Conservation (phyloP, 2,113 vertebrate species). For the Callochromis pleurospilus region DNA sequence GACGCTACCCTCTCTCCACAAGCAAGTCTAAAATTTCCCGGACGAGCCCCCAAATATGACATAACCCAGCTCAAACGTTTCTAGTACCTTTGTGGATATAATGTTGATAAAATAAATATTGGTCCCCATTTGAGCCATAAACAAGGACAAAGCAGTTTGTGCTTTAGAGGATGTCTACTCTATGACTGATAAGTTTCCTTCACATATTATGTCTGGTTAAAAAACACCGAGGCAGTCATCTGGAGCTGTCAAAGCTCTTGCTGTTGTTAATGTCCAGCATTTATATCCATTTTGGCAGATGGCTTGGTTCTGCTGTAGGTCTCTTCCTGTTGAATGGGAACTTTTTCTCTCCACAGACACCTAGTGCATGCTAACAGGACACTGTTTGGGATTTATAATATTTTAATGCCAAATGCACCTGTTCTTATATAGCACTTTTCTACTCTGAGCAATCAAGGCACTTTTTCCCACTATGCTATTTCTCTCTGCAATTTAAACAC, state of each 20-base stretch:
- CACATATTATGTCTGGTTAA: neutral
- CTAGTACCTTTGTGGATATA: neutral
- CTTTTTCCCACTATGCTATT: neutral
- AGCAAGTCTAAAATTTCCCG: neutral
- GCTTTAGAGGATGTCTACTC: neutral
- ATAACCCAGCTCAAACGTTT: neutral
- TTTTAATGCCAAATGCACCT: neutral
- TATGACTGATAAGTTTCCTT: rapidly evolving
- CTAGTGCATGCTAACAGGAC: neutral
- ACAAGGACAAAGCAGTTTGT: neutral
- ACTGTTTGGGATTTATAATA: neutral
- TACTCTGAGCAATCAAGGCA: neutral
- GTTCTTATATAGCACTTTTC: neutral
- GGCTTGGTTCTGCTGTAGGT: neutral
- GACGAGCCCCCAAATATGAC: neutral
- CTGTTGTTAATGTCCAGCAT: neutral
- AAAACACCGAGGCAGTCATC: neutral
- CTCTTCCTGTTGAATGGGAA: neutral
- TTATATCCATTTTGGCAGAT: neutral
- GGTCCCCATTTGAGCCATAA: neutral
- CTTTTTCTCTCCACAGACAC: neutral
- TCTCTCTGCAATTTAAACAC: neutral
- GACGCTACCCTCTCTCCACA: neutral
- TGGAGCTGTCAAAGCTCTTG: neutral
- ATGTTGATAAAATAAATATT: neutral